A percentile compares a stretch with the other conserved stretches of the same genome.
These are phyloP conservation scores for Meghimatium bilineatum DNA, from an alignment of 2,888 invertebrate genomes.

Conservation along the genomic window DNA sequence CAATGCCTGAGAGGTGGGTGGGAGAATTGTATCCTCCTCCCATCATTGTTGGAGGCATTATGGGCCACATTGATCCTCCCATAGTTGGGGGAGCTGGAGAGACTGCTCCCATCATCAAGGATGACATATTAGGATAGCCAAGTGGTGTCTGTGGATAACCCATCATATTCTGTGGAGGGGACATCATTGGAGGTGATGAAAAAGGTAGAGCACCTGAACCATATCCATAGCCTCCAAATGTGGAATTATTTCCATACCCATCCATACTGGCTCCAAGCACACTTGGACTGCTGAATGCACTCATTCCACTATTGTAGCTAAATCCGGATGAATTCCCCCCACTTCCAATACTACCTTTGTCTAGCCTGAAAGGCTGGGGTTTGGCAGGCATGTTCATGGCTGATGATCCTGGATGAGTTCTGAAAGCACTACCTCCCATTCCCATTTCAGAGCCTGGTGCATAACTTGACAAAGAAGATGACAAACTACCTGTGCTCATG, in stretches of 20 bases:
- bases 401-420: conserved; percentile 44
- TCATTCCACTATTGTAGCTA: conserved; percentile 44
- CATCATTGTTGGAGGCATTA: conserved; percentile 62
- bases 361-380: conserved; percentile 44
- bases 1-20: conserved; percentile 44
- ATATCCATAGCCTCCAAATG: conserved; percentile 44
- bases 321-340: conserved; percentile 31
- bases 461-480: conserved; percentile 20
- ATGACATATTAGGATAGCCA: conserved; percentile 45
- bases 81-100: conserved; percentile 26
- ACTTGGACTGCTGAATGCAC: conserved; percentile 46
- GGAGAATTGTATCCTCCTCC: conserved; percentile 59
- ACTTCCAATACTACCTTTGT: conserved; percentile 30
- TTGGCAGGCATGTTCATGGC: conserved; percentile 19
- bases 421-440: conserved; percentile 48
- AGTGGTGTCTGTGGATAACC: conserved; percentile 44
- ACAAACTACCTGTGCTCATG: conserved; percentile 14
- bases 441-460: conserved; percentile 24
- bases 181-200: conserved; percentile 31
- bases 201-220: conserved; percentile 16
- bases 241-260: conserved; percentile 35
- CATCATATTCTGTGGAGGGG: conserved; percentile 48
- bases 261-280: neutral
- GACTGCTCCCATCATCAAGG: conserved; percentile 46
- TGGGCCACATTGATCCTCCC: conserved; percentile 46